These are phyloP conservation scores for Aegithalos caudatus DNA, from an alignment of 2,113 vertebrate genomes.

Conservation along the genomic window DNA sequence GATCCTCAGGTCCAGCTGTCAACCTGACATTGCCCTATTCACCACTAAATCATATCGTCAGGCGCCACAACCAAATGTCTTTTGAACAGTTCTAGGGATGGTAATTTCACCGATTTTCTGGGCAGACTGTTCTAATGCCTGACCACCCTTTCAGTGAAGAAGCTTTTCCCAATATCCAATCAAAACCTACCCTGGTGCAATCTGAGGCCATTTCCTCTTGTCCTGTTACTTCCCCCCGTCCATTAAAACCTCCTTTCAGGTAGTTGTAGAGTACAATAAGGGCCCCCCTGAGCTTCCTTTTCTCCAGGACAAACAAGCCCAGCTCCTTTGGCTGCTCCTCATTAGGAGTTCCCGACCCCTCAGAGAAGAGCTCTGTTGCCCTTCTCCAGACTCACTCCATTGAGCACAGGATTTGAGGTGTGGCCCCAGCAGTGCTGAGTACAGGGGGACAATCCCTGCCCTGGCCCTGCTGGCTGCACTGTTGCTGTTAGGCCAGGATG, in stretches of 20 bases:
- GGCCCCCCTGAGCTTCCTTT: neutral
- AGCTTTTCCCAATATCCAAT: neutral
- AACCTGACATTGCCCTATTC: neutral
- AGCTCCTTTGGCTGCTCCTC: neutral
- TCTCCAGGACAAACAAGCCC: neutral
- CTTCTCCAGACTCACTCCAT: neutral
- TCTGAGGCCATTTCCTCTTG: neutral
- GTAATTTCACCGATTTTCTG: neutral
- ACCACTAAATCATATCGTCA: neutral
- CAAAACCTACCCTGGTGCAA: neutral
- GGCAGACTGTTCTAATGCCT: neutral
- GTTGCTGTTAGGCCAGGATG: neutral
- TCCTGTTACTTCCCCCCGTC: neutral
- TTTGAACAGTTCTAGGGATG: neutral
- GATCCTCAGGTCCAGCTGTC: neutral
- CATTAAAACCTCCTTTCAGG: neutral
- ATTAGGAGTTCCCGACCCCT: neutral
- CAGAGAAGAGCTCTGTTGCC: rapidly evolving
- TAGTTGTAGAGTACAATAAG: neutral
- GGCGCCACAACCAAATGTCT: neutral
- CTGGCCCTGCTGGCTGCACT: neutral
- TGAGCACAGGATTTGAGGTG: rapidly evolving
- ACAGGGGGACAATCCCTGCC: neutral
- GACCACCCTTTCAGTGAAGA: neutral
- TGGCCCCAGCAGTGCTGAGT: neutral